A percentile compares a stretch with the other conserved stretches of the same genome.
Evolutionary conservation across 2,113 vertebrate genomes (phyloP).

Genomic region (Dasyurus viverrinus): DNA sequence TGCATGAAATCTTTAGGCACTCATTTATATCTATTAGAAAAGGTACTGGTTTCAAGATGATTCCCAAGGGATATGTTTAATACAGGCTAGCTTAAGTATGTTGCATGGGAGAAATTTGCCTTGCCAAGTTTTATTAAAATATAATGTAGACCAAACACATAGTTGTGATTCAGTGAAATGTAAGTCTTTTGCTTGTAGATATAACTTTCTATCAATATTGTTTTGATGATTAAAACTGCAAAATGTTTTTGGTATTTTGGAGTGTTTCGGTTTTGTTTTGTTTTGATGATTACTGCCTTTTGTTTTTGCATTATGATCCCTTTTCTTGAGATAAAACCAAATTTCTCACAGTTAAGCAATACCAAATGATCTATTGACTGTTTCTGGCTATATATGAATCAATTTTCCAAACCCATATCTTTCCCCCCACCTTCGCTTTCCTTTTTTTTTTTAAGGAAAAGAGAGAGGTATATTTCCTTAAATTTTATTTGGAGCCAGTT

Average conservation of each 20-base stretch:
- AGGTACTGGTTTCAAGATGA: slow-evolving; percentile 48
- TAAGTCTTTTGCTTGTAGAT: neutral
- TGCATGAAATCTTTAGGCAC: slow-evolving; percentile 70
- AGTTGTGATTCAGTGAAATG: neutral
- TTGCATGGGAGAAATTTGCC: slow-evolving; percentile 58
- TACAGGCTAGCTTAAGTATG: slow-evolving; percentile 32
- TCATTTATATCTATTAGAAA: slow-evolving; percentile 76
- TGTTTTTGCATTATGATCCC: neutral
- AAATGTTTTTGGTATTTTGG: neutral
- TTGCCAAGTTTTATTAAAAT: slow-evolving; percentile 63
- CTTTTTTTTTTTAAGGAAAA: neutral
- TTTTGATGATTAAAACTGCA: neutral
- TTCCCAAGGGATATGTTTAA: slow-evolving; percentile 35
- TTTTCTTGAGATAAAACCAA: too few species aligned
- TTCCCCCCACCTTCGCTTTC: neutral
- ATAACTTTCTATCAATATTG: neutral
- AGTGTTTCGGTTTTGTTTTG: too few species aligned
- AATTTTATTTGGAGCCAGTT: neutral
- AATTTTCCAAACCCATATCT: neutral
- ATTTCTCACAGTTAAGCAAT: neutral
- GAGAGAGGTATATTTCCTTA: neutral
- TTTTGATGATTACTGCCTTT: neutral
- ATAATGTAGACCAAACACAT: neutral
- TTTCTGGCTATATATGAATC: neutral
- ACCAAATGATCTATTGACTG: neutral